These are phyloP conservation scores for Aricia agestis DNA, from an alignment of 1,140 invertebrate species.

Conservation along the genomic window DNA sequence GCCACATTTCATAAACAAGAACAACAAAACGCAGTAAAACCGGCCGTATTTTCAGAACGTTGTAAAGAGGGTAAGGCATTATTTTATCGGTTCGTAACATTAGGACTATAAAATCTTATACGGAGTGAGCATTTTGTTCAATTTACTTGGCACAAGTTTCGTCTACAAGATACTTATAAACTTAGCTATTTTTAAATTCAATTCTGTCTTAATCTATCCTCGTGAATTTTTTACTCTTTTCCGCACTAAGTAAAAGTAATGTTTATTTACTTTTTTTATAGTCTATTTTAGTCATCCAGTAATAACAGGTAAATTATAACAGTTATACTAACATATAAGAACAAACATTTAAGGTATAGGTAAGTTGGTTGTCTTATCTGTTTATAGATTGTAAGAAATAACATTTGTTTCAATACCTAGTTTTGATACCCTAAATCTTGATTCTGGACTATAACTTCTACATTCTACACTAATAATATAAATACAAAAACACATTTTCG, in stretches of 20 bases:
- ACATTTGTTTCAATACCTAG: no score
- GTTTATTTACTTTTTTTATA: no score
- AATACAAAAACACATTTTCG: no score
- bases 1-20: neutral
- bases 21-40: neutral
- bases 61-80: neutral
- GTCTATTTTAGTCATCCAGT: no score
- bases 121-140: neutral
- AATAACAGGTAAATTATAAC: no score
- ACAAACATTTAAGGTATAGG: no score
- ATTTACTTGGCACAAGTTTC: constrained; percentile 3
- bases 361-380: no score
- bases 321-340: no score
- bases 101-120: constrained; percentile 8
- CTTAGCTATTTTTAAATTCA: constrained; percentile 3
- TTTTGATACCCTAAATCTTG: no score
- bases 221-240: neutral
- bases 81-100: constrained; percentile 11
- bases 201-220: neutral
- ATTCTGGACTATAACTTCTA: no score
- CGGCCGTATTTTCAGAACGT: neutral
- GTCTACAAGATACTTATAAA: constrained; percentile 5
- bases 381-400: no score
- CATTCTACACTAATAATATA: no score
- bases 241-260: neutral